These are phyloP conservation scores for Lingula anatina DNA, from an alignment of 2,888 invertebrate species.

Conservation along the genomic window DNA sequence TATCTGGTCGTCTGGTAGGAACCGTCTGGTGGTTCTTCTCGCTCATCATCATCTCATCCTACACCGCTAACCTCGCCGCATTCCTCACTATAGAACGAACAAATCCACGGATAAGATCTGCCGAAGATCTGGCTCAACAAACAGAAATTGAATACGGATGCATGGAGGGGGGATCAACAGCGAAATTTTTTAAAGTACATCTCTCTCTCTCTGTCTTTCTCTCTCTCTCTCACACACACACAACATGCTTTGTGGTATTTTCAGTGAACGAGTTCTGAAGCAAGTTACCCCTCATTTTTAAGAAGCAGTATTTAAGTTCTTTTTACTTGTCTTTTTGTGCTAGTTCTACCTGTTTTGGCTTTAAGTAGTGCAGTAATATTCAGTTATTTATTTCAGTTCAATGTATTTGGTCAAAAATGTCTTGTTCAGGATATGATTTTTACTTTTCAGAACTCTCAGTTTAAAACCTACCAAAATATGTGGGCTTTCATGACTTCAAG, in stretches of 20 bases:
- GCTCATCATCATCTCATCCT: slow-evolving; percentile 45
- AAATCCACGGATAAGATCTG: slow-evolving; percentile 75
- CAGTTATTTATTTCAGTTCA: no score
- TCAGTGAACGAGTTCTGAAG: no score
- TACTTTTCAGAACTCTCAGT: slow-evolving; percentile 67
- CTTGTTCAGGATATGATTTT: neutral
- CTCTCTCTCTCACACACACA: no score
- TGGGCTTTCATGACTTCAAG: slow-evolving; percentile 89
- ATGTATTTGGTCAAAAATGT: no score
- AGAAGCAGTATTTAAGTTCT: no score
- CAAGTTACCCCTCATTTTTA: no score
- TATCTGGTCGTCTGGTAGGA: slow-evolving; percentile 48
- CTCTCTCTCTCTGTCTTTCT: no score
- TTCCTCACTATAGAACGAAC: slow-evolving; percentile 46
- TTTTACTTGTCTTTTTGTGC: no score
- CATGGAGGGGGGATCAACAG: slow-evolving; percentile 87
- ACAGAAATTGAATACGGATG: slow-evolving; percentile 91
- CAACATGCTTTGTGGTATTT: no score
- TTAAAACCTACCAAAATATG: slow-evolving; percentile 90
- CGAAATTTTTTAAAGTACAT: slow-evolving; percentile 79
- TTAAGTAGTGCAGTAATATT: no score
- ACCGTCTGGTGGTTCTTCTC: slow-evolving; percentile 50
- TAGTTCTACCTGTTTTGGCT: no score
- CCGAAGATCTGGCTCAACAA: slow-evolving; percentile 91
- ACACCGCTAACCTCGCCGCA: slow-evolving; percentile 47